phyloP scores from a whole-genome alignment of 2,888 invertebrate genomes.

The Lamellibrachia columna region DNA sequence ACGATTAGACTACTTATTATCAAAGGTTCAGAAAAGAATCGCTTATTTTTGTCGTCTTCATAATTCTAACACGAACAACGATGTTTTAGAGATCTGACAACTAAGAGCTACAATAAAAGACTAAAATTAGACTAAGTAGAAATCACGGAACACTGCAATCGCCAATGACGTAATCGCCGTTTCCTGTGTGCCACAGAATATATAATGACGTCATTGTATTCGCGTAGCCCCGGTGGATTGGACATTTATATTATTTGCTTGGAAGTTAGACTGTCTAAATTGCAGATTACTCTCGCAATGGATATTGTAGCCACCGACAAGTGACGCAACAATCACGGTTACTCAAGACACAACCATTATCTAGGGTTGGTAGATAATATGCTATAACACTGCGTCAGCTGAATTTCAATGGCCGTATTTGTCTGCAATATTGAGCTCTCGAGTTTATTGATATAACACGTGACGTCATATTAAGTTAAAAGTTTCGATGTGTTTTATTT shows the following conservation, averaged over 20 bases:
- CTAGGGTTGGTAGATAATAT: background rate
- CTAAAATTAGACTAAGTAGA: too few relatives aligned
- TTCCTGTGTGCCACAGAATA: too few relatives aligned
- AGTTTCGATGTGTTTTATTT: background rate
- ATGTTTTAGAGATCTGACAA: too few relatives aligned
- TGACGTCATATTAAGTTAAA: too few relatives aligned
- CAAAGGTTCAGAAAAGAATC: too few relatives aligned
- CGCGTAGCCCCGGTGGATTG: background rate
- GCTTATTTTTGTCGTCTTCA: too few relatives aligned
- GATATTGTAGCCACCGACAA: background rate
- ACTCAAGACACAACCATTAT: background rate
- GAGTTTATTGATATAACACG: background rate
- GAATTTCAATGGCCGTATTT: background rate
- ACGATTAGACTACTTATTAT: too few relatives aligned
- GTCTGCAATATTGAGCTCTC: background rate
- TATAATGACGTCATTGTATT: too few relatives aligned
- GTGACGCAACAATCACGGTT: background rate
- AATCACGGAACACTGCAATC: too few relatives aligned
- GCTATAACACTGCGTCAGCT: background rate
- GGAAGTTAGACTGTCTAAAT: background rate
- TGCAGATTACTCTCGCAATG: background rate
- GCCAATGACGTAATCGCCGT: too few relatives aligned
- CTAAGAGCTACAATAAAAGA: too few relatives aligned
- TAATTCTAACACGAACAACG: too few relatives aligned
- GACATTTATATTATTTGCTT: background rate